A percentile compares a stretch with the other conserved stretches of the same genome.
Conservation (phyloP, 1,140 invertebrate genomes). For the Calosoma granatense region DNA sequence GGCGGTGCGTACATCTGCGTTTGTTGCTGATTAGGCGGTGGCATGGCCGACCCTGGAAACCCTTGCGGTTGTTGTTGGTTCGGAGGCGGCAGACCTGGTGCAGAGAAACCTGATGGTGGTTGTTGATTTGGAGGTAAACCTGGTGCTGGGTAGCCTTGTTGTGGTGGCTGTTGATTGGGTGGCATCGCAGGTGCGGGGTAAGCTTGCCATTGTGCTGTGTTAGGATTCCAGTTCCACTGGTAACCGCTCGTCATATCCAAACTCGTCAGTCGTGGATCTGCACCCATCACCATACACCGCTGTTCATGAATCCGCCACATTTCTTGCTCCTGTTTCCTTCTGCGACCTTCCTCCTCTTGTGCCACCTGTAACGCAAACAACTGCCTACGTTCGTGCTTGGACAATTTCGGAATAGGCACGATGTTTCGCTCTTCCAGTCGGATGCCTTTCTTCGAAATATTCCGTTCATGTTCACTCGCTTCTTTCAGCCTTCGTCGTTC, state of each 20-base stretch:
- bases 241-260: conserved; percentile 45
- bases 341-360: conserved; percentile 53
- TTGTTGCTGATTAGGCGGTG: conserved; percentile 20
- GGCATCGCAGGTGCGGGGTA: conserved; percentile 34
- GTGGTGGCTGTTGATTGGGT: conserved; percentile 19
- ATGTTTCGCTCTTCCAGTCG: conserved; percentile 23
- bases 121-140: neutral
- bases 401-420: conserved; percentile 40
- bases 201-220: conserved; percentile 49
- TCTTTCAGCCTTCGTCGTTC: conserved; percentile 24
- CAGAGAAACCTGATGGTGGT: neutral
- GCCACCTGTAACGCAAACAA: conserved; percentile 68
- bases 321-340: conserved; percentile 48
- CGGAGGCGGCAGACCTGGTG: neutral
- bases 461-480: conserved; percentile 35
- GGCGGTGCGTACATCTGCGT: conserved; percentile 11
- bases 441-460: conserved; percentile 29
- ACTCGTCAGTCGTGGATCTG: conserved; percentile 45
- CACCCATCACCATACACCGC: conserved; percentile 47
- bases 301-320: conserved; percentile 52
- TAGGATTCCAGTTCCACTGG: conserved; percentile 48
- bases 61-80: conserved; percentile 13
- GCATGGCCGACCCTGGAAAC: neutral
- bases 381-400: conserved; percentile 61
- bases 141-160: too few species aligned